phyloP scores from a whole-genome alignment of 2,888 invertebrate species.

The Stenurella melanura region DNA sequence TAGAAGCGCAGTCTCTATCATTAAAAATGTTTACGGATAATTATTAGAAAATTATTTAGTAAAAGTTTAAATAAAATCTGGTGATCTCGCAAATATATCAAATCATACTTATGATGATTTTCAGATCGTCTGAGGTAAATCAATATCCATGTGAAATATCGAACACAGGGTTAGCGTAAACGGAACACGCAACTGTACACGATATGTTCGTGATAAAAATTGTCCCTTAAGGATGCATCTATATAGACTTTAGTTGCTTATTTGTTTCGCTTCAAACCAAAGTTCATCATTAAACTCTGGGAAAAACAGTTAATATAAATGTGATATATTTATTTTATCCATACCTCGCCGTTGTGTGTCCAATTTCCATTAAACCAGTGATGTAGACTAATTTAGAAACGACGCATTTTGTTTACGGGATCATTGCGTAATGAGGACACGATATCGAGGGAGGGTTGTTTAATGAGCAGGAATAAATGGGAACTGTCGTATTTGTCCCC shows the following conservation, averaged over 20 bases:
- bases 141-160: neutral
- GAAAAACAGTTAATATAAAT: neutral
- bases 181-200: neutral
- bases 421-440: slow-evolving; percentile 3
- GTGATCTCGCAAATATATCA: no score
- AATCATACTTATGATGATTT: no score
- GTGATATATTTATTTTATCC: neutral
- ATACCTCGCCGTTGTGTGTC: neutral
- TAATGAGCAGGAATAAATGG: neutral
- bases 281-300: neutral
- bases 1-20: no score
- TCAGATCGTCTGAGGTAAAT: no score
- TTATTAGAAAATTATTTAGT: no score
- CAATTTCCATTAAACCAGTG: neutral
- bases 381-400: neutral
- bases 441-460: neutral
- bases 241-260: neutral
- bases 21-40: no score
- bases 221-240: neutral
- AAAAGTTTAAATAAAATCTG: no score
- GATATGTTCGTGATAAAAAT: neutral
- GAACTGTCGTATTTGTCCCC: neutral
- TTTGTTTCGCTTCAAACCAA: neutral
- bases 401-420: neutral
- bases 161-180: neutral